phyloP scores from a whole-genome alignment of 1,140 invertebrate genomes.

The Sinonovacula constricta region DNA sequence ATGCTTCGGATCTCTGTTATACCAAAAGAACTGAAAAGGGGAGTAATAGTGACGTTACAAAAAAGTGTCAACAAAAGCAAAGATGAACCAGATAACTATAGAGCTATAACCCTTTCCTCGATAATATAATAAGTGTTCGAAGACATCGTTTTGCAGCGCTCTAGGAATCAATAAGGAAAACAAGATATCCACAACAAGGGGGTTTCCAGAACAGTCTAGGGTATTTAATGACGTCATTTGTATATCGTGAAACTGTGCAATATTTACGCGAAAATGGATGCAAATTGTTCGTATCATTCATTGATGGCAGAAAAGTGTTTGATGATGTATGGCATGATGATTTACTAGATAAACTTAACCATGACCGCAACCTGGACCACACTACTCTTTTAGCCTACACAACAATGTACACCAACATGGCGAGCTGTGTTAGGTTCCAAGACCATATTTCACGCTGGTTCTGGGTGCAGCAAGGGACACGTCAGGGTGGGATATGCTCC shows the following conservation, averaged over 20 bases:
- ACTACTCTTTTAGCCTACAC: background rate
- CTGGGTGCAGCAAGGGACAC: background rate
- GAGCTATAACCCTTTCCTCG: background rate
- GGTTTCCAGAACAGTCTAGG: conserved; percentile 2
- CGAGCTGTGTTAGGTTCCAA: conserved; percentile 3
- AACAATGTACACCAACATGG: background rate
- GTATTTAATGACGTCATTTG: conserved; percentile 11
- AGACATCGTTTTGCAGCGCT: background rate
- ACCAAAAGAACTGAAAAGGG: background rate
- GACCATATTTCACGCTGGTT: background rate
- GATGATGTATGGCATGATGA: conserved; percentile 15
- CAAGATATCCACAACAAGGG: conserved; percentile 3
- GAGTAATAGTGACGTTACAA: background rate
- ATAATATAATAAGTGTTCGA: background rate
- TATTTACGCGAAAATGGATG: conserved; percentile 1
- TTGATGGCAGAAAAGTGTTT: background rate
- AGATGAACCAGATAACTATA: background rate
- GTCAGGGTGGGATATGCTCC: conserved; percentile 27
- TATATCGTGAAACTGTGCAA: background rate
- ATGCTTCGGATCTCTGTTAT: too few relatives aligned
- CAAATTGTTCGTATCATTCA: conserved; percentile 10
- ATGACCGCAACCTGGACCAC: background rate
- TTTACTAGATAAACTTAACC: background rate
- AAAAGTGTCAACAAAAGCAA: background rate
- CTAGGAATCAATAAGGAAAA: background rate